Conservation (phyloP, 2,113 vertebrate genomes). For the Chunga burmeisteri region DNA sequence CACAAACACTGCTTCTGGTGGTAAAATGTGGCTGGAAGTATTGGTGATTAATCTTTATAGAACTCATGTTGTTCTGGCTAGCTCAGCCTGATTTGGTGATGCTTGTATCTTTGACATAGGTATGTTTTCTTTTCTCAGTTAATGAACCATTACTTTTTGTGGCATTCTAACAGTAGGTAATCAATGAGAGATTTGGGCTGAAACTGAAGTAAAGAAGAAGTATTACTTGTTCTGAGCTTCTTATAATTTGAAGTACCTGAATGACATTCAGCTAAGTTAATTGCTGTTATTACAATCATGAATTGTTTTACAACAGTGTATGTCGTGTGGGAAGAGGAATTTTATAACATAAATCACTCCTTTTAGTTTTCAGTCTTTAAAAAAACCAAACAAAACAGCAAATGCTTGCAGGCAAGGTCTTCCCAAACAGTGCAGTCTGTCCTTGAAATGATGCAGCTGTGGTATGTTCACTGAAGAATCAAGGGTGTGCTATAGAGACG, state of each 20-base stretch:
- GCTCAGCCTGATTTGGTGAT: slow-evolving; percentile 44
- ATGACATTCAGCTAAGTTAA: slow-evolving; percentile 21
- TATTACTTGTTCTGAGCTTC: slow-evolving; percentile 40
- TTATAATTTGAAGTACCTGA: slow-evolving; percentile 37
- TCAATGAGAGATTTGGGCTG: slow-evolving; percentile 46
- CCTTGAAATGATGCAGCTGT: background rate
- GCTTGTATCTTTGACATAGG: slow-evolving; percentile 38
- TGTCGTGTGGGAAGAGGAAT: background rate
- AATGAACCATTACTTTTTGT: slow-evolving; percentile 36
- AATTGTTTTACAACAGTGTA: slow-evolving; percentile 28
- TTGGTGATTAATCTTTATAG: slow-evolving; percentile 29
- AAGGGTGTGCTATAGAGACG: background rate
- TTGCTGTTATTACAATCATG: background rate
- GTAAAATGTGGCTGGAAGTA: slow-evolving; percentile 24
- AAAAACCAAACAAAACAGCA: background rate
- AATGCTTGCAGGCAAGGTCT: background rate
- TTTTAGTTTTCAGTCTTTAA: background rate
- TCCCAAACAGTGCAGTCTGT: background rate
- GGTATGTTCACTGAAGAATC: background rate
- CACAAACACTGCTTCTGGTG: slow-evolving; percentile 41
- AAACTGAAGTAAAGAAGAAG: slow-evolving; percentile 65
- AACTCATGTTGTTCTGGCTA: slow-evolving; percentile 30
- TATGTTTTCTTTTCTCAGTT: slow-evolving; percentile 49
- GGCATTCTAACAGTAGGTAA: slow-evolving; percentile 61
- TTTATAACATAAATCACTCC: slow-evolving; percentile 2